These are phyloP conservation scores for Orthosia cruda DNA, from an alignment of 2,888 invertebrate species.

Conservation along the genomic window DNA sequence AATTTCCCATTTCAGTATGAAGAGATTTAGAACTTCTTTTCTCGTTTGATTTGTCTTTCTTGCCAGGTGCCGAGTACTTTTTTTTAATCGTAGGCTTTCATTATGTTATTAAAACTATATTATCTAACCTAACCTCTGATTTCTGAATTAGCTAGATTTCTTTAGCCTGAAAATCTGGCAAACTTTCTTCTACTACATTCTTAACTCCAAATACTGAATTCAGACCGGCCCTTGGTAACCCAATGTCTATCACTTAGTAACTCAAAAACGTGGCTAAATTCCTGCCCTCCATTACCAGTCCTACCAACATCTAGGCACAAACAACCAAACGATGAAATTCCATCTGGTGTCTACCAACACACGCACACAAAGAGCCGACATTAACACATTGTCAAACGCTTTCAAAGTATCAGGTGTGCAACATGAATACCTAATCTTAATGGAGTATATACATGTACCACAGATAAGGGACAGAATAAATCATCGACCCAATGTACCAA, in stretches of 20 bases:
- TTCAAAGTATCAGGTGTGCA: conserved; percentile 89
- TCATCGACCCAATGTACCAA: conserved; percentile 86
- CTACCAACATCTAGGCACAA: conserved; percentile 21
- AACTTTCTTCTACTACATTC: too few species aligned
- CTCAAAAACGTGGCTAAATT: too few species aligned
- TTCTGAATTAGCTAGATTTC: too few species aligned
- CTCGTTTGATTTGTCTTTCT: not conserved
- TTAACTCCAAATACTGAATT: too few species aligned
- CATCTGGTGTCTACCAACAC: conserved; percentile 28
- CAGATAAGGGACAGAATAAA: conserved; percentile 88
- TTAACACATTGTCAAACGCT: conserved; percentile 77
- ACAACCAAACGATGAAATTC: conserved; percentile 44
- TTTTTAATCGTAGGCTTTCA: not conserved
- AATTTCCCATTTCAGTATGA: not conserved
- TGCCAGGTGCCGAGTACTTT: not conserved
- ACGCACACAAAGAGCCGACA: conserved; percentile 51
- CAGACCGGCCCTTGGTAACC: not conserved
- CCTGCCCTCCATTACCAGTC: not conserved
- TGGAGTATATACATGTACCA: conserved; percentile 83
- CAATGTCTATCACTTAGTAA: not conserved
- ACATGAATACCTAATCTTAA: conserved; percentile 91
- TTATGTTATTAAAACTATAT: not conserved
- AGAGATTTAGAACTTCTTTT: not conserved
- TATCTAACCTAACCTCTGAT: too few species aligned
- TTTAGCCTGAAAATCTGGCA: too few species aligned